Evolutionary conservation across 2,888 invertebrate species (phyloP).

Genomic region (Amphipyra tragopoginis): DNA sequence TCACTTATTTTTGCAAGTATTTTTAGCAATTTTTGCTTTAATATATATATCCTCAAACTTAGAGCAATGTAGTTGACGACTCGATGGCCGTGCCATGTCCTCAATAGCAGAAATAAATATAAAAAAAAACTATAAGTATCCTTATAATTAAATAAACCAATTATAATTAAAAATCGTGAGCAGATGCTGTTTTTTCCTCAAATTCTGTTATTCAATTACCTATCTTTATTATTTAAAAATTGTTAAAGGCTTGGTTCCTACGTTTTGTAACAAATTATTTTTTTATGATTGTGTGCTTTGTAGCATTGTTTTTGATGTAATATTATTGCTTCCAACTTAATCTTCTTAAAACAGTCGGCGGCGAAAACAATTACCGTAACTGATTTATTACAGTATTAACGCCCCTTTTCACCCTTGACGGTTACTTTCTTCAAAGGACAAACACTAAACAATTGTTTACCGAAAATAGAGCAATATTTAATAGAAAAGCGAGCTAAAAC

Average conservation of each 20-base stretch:
- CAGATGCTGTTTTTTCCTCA: neutral
- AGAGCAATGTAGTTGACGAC: no score
- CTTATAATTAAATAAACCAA: conserved; percentile 4
- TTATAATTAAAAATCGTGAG: conserved; percentile 7
- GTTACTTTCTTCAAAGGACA: conserved; percentile 47
- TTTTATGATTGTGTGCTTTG: neutral
- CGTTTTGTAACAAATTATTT: no score
- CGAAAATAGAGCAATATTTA: conserved; percentile 50
- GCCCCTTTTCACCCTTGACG: conserved; percentile 14
- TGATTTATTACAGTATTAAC: conserved; percentile 38
- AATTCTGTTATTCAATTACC: neutral
- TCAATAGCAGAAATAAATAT: neutral
- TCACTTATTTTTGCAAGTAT: conserved; percentile 19
- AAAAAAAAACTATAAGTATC: conserved; percentile 3
- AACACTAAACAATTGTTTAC: conserved; percentile 46
- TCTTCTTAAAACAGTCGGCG: neutral
- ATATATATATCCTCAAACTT: neutral
- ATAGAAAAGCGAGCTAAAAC: conserved; percentile 21
- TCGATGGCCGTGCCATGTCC: no score
- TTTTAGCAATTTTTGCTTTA: neutral
- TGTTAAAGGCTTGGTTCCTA: no score
- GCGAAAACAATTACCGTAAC: conserved; percentile 29
- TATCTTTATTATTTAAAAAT: no score
- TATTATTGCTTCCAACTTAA: conserved; percentile 17
- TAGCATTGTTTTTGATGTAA: neutral